Evolutionary conservation across 2,113 vertebrate species (phyloP).

Genomic region (Beaufortia kweichowensis): DNA sequence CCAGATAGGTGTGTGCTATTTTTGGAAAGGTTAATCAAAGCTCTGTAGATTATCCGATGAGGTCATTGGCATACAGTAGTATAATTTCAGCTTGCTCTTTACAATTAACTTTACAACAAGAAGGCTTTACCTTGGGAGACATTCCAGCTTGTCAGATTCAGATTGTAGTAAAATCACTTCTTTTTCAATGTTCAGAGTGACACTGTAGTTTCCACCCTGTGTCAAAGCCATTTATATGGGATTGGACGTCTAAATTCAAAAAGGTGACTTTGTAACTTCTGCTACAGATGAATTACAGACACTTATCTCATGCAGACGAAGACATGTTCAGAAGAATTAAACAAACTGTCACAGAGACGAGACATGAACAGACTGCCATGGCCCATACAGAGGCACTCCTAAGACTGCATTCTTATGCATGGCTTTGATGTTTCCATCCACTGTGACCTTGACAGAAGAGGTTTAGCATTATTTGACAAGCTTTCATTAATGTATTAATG

Average conservation of each 20-base stretch:
- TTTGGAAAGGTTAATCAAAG: conserved; percentile 75
- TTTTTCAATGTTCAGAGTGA: background rate
- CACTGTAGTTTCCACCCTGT: too few species aligned
- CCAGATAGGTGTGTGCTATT: conserved; percentile 76
- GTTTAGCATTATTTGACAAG: too few species aligned
- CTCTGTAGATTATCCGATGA: conserved; percentile 66
- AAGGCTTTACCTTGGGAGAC: conserved; percentile 20
- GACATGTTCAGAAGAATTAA: background rate
- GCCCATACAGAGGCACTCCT: background rate
- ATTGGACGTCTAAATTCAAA: background rate
- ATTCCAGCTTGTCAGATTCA: background rate
- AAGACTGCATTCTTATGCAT: background rate
- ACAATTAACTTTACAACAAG: conserved; percentile 12
- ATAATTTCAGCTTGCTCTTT: conserved; percentile 67
- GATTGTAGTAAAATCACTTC: conserved; percentile 1
- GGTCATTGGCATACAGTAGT: conserved; percentile 74
- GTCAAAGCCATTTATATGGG: background rate
- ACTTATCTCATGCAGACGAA: background rate
- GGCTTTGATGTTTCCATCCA: conserved; percentile 10
- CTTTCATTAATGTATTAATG: too few species aligned
- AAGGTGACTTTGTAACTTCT: too few species aligned
- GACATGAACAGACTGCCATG: conserved; percentile 2
- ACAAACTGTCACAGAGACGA: background rate
- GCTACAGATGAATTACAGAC: background rate
- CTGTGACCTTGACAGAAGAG: background rate